phyloP scores from a whole-genome alignment of 2,797 vertebrate species.

The Falco concolor region DNA sequence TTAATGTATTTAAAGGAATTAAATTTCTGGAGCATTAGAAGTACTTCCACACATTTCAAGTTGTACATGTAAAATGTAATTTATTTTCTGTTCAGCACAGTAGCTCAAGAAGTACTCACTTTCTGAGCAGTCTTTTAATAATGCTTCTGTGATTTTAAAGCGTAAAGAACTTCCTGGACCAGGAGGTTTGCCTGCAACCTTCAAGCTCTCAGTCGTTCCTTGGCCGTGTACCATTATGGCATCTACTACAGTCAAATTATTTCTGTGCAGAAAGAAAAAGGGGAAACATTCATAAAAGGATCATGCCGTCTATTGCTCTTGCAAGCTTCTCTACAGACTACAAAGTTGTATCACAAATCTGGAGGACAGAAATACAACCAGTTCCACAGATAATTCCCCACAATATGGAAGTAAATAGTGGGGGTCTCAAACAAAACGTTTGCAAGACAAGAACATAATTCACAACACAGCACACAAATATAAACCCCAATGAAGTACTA shows the following conservation, averaged over 20 bases:
- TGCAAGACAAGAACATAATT: not conserved
- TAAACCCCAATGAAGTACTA: not conserved
- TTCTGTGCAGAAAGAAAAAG: conserved; percentile 73
- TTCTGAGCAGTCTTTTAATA: conserved; percentile 93
- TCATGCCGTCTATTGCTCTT: not conserved
- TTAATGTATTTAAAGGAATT: not conserved
- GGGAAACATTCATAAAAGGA: not conserved
- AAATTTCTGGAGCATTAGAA: not conserved
- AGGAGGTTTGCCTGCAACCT: conserved; percentile 88
- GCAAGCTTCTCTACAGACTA: not conserved
- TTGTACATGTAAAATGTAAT: not conserved
- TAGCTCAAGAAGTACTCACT: conserved; percentile 78
- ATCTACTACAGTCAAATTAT: conserved; percentile 96
- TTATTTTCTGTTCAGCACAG: not conserved
- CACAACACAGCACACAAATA: not conserved
- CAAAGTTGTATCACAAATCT: not conserved
- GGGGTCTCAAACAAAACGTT: not conserved
- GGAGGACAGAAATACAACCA: not conserved
- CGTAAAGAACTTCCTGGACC: conserved; percentile 90
- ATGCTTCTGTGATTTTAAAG: conserved; percentile 95
- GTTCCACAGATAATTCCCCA: not conserved
- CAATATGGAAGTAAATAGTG: not conserved
- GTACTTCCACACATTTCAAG: not conserved
- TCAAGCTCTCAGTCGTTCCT: conserved; percentile 90
- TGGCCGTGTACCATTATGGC: conserved; percentile 88